Evolutionary conservation across 2,797 vertebrate species (phyloP), one percentile per base, ranked within the genome.

Genomic region (Onychomys leucogaster): DNA sequence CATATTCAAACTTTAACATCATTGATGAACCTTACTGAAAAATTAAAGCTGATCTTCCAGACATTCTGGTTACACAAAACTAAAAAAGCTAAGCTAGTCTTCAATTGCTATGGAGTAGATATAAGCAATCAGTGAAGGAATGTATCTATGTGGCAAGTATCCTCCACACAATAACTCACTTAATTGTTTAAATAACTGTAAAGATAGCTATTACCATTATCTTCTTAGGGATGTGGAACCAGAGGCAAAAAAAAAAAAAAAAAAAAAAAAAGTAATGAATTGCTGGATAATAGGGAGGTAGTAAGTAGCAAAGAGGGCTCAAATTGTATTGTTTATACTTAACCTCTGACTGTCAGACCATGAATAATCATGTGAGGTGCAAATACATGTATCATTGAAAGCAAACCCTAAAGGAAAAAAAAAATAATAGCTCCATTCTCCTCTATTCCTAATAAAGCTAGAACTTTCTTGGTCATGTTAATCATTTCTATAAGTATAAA

Each of bases 191-290:
- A 43, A 63, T 89, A 83, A 46, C 34, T 55, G 34, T 37, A 67
- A 94, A 96, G 17, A 29, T 73, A 93, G 89, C 61, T 81, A 76
- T 75, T 81, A 37, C 52, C 14, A 91, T 84, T 96, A 85, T 92
- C 55, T 83, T 92, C 55, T 83, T 96, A 67, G 76, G 52, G 2
- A 81, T 41, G 0, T 71, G 6, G 25, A 92, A 95, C 13, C 25
- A 29, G 46, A 89, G 2, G 25, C 13, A 85, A 46, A 92, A 90
- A 84, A 25, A 91, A 52, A 49, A 85, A 46, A 92, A 90, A 84
- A 25, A 91, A 52, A 49, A n/a, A n/a, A n/a, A n/a, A n/a, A n/a
- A 49, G 8, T 77, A 57, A 83, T 55, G 16, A 71, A 94, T 49
- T 94, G 2, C 21, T 25, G 23, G 37, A 32, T 80, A 21, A 59